Evolutionary conservation across 2,113 vertebrate genomes (phyloP).

Genomic region (Leptosomus discolor): DNA sequence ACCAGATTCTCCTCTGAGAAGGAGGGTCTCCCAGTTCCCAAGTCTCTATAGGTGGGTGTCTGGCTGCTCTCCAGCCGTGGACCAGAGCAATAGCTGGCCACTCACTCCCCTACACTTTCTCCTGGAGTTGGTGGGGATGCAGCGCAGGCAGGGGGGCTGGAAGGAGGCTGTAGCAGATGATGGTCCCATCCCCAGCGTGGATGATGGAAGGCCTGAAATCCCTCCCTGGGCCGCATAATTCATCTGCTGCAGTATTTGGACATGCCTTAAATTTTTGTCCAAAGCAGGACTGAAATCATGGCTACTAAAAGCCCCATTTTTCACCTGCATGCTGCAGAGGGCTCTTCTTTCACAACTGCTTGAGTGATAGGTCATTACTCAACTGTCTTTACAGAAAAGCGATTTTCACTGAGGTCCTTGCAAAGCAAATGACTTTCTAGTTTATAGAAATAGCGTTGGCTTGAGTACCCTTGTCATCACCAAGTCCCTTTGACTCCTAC

Average conservation of each 20-base stretch:
- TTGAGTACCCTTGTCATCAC: not conserved
- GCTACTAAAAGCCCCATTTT: not conserved
- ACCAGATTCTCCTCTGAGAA: rapidly evolving
- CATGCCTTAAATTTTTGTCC: not conserved
- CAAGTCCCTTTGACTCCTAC: not conserved
- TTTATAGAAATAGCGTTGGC: not conserved
- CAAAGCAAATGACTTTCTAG: not conserved
- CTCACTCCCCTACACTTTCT: not conserved
- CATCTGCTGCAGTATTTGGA: not conserved
- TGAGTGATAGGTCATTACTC: constrained; percentile 9
- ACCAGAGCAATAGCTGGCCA: not conserved
- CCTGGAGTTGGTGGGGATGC: not conserved
- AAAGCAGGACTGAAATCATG: not conserved
- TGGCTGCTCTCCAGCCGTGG: not conserved
- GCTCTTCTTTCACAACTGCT: not conserved
- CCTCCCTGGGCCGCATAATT: not conserved
- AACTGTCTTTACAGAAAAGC: not conserved
- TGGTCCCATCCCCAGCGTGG: rapidly evolving
- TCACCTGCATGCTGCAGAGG: not conserved
- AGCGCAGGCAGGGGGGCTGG: not conserved
- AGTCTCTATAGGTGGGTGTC: rapidly evolving
- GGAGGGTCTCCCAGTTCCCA: not conserved
- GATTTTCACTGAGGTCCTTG: not conserved
- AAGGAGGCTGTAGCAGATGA: not conserved
- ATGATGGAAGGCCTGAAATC: not conserved